Percentiles rank a stretch among this genome's conserved stretches.
Conservation (phyloP, 2,113 vertebrate species). For the Turnix velox region DNA sequence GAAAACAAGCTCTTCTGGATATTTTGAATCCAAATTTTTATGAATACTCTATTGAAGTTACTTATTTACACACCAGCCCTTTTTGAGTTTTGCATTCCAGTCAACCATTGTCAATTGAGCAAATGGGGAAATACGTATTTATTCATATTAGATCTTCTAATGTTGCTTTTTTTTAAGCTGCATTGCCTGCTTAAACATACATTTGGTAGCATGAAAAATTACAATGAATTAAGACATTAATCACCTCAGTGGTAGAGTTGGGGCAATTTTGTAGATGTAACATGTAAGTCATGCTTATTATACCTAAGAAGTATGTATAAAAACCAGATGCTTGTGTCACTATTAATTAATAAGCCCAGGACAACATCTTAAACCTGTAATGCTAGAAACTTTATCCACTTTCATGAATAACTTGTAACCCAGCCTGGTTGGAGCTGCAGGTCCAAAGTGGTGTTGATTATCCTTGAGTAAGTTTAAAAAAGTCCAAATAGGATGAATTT, state of each 20-base stretch:
- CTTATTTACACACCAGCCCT: background rate
- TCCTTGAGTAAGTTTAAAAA: background rate
- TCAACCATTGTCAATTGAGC: background rate
- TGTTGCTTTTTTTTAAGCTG: background rate
- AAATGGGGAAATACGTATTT: background rate
- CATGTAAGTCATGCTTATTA: background rate
- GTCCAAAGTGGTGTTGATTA: background rate
- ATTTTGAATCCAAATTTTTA: constrained; percentile 7
- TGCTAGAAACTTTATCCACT: background rate
- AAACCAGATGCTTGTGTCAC: background rate
- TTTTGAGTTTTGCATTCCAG: background rate
- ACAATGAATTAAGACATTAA: background rate
- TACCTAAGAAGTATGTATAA: background rate
- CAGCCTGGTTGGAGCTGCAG: background rate
- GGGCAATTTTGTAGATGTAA: background rate
- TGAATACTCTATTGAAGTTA: background rate
- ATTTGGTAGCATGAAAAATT: background rate
- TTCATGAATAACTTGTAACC: background rate
- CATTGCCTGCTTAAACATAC: background rate
- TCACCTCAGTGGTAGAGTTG: background rate
- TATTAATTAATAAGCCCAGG: background rate
- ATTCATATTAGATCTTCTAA: background rate
- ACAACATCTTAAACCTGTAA: background rate
- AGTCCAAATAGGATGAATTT: background rate
- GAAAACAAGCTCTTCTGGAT: constrained; percentile 26